Evolutionary conservation across 1,140 invertebrate species (phyloP).

Genomic region (Orius laevigatus): DNA sequence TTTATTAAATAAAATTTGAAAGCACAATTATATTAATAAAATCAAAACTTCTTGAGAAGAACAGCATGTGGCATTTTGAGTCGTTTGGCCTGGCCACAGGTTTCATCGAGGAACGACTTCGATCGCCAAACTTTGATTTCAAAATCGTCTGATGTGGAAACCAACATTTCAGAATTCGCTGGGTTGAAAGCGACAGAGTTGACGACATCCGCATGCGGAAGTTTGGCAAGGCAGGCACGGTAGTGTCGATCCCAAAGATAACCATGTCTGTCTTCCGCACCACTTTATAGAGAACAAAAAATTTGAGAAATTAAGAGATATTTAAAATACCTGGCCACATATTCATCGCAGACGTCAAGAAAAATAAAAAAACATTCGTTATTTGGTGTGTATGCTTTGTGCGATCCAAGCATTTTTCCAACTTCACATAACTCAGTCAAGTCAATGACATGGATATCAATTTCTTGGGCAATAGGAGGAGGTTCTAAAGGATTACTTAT

Average conservation of each 20-base stretch:
- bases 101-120: slow-evolving; percentile 24
- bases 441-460: slow-evolving; percentile 81
- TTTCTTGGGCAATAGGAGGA: slow-evolving; percentile 79
- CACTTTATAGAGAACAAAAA: slow-evolving; percentile 35
- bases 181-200: slow-evolving; percentile 82
- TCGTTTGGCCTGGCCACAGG: background rate
- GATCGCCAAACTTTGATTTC: slow-evolving; percentile 59
- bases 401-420: slow-evolving; percentile 65
- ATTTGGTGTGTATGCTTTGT: slow-evolving; percentile 73
- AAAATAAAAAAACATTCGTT: slow-evolving; percentile 85
- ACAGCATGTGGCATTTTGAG: too few relatives aligned
- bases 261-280: slow-evolving; percentile 70
- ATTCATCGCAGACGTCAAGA: slow-evolving; percentile 68
- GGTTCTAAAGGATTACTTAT: slow-evolving; percentile 66
- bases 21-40: too few relatives aligned
- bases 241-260: slow-evolving; percentile 81
- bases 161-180: slow-evolving; percentile 60
- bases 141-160: slow-evolving; percentile 75
- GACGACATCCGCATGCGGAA: slow-evolving; percentile 65
- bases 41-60: too few relatives aligned
- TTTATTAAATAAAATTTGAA: too few relatives aligned
- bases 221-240: slow-evolving; percentile 57
- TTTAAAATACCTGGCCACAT: slow-evolving; percentile 57
- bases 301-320: background rate
- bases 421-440: slow-evolving; percentile 59